Base-by-base conservation (phyloP, 2,113 vertebrate genomes). In the Pelobates fuscus region DNA sequence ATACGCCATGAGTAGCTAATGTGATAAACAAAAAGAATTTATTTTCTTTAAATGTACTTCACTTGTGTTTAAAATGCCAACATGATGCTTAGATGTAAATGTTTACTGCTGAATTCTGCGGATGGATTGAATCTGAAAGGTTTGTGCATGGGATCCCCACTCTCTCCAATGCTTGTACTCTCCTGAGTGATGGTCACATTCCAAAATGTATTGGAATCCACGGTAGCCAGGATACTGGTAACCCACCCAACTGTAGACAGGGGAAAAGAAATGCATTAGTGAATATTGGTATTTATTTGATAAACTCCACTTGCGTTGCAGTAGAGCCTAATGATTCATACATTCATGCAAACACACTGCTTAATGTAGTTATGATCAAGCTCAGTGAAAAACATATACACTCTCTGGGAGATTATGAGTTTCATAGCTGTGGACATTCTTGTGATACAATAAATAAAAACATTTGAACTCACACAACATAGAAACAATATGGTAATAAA, bases 161-260 rank as follows among this genome's bases (percentile, higher is more conserved):
- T 96, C 95, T 79, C 90, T 85, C 86, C 94, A 95, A 70, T 94
- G 93, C 84, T 95, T 96, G 91, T 97, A 96, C 81, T 95, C 91
- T 7, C 96, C 96, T 1, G 87, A 88, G 65, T 90, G 92, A 85
- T 90, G 92, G 81, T 98, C 94, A 3, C 94, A 93, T 87, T 98
- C 95, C 94, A 96, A 88, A 72, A 97, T 91, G 29, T 96, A 96
- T 90, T 96, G 96, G 85, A 94, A 98, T 71, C 95, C 96, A 78
- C 94, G 93, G 79, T 95, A 98, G 17, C 96, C 95, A 0, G 96
- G 95, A 80, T 92, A 98, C 89, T 97, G 95, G 64, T 93, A 96
- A 87, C 95, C 96, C 71, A 98, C 94, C 80, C 94, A 98, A 67
- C 96, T 98, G 86, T 23, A 2, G 46, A 27, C 20, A 46, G 17